These are phyloP conservation scores for Xenentodon cancila DNA, from an alignment of 2,797 vertebrate species.

Conservation along the genomic window DNA sequence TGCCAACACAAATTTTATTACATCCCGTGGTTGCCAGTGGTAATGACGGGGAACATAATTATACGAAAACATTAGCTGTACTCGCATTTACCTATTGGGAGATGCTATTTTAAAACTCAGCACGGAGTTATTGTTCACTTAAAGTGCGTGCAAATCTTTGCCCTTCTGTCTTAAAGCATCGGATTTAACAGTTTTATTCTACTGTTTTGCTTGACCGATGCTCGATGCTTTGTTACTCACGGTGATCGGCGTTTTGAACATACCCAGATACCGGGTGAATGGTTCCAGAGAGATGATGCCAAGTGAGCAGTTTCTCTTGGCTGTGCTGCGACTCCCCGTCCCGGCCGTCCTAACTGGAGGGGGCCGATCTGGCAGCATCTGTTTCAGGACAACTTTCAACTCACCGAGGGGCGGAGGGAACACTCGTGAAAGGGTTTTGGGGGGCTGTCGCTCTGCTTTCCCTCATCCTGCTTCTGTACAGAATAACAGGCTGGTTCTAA, in stretches of 20 bases:
- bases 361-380: conserved; percentile 54
- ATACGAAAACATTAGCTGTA: conserved; percentile 48
- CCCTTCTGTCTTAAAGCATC: conserved; percentile 25
- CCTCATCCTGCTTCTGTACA: conserved; percentile 31
- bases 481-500: conserved; percentile 31
- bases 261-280: conserved; percentile 17
- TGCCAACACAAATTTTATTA: conserved; percentile 59
- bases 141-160: conserved; percentile 29
- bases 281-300: conserved; percentile 7
- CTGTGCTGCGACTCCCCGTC: conserved; percentile 5
- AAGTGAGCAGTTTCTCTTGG: conserved; percentile 13
- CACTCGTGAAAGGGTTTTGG: conserved; percentile 44
- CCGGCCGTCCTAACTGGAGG: conserved; percentile 19
- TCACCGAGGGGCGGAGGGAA: conserved; percentile 27
- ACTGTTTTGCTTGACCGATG: conserved; percentile 36
- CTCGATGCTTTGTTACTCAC: conserved; percentile 12
- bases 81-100: conserved; percentile 38
- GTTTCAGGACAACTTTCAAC: conserved; percentile 35
- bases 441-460: conserved; percentile 49
- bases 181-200: conserved; percentile 18
- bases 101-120: conserved; percentile 40
- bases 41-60: conserved; percentile 69
- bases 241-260: conserved; percentile 26
- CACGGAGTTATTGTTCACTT: conserved; percentile 28
- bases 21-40: conserved; percentile 66